Conservation (phyloP, 2,797 vertebrate genomes). For the Coregonus sp. region DNA sequence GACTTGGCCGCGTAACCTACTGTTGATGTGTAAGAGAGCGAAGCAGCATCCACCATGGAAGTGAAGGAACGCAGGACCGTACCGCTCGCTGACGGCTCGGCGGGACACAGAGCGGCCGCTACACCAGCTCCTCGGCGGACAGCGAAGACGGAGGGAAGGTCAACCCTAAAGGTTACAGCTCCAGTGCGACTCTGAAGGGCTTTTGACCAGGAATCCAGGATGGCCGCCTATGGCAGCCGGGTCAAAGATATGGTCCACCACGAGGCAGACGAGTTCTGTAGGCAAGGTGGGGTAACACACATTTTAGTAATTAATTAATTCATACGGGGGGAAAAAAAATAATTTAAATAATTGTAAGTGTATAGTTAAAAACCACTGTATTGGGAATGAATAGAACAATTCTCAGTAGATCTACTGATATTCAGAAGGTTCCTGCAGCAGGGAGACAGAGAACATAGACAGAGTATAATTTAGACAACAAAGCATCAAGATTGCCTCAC, state of each 20-base stretch:
- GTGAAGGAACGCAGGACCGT: slow-evolving; percentile 96
- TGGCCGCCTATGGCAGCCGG: slow-evolving; percentile 85
- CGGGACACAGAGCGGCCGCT: slow-evolving; percentile 91
- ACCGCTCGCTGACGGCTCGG: slow-evolving; percentile 92
- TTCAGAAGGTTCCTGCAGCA: too few relatives aligned
- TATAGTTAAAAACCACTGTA: too few relatives aligned
- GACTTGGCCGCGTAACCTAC: slow-evolving; percentile 44
- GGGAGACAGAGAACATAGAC: too few relatives aligned
- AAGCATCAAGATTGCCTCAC: not conserved
- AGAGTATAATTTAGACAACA: not conserved
- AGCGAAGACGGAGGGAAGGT: slow-evolving; percentile 87
- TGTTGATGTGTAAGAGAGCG: slow-evolving; percentile 79
- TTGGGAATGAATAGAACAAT: too few relatives aligned
- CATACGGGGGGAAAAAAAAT: not conserved
- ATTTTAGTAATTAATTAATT: not conserved
- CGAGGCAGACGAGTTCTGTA: slow-evolving; percentile 91
- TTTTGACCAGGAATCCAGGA: slow-evolving; percentile 92
- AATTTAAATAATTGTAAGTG: too few relatives aligned
- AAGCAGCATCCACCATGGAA: slow-evolving; percentile 87
- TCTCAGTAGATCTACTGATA: too few relatives aligned
- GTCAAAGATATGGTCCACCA: slow-evolving; percentile 95
- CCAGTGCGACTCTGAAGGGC: slow-evolving; percentile 98
- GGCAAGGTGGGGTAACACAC: slow-evolving; percentile 79
- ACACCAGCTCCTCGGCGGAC: slow-evolving; percentile 94
- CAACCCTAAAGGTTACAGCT: slow-evolving; percentile 96